Base-by-base conservation (phyloP, 2,888 invertebrate genomes). In the Cheilosia soror region DNA sequence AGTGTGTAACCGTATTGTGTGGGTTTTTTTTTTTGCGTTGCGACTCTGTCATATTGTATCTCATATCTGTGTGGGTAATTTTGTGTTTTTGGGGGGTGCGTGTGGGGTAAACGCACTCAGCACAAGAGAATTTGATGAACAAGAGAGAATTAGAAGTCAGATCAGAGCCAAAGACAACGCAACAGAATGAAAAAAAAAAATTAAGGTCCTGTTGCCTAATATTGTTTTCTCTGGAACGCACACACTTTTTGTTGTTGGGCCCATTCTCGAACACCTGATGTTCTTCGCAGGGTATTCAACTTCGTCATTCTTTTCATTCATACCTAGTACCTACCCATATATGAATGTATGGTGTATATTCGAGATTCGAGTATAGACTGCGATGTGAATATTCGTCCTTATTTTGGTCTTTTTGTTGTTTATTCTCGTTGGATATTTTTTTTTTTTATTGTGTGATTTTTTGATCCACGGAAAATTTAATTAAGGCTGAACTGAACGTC, bases 381-480 rank as follows among this genome's bases (percentile, higher is more conserved):
- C 29, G 27, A 9, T 29, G 27, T 27, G 27, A 11, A 25, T 37
- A 13, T 57, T 25, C 33, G 31, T 55, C n/a, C 25, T 20, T 33
- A 9, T 44, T 44, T 31, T 2, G 15, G 27, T 40, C 40, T 37
- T 25, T 15, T 13, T 60, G 40, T n/a, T 42, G 20, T 31, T 40
- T 29, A 7, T 53, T 25, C 4, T n/a, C 33, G 2, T 4, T 55
- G 11, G 33, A 9, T 27, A 20, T 75, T 57, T 27, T 65, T 49
- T 15, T 60, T n/a, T n/a, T n/a, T n/a, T n/a, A n/a, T n/a, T n/a
- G n/a, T 51, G 68, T 76, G 76, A 60, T 68, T 76, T 51, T 76
- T 51, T 68, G 66, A 68, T 76, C 76, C 76, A 13, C 53, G 68
- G 31, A 68, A 68, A 68, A 76, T 76, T 76, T 60, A 76, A 68